Evolutionary conservation across 2,113 vertebrate species (phyloP), one percentile per base, ranked within the genome.

Genomic region (Callospermophilus lateralis): DNA sequence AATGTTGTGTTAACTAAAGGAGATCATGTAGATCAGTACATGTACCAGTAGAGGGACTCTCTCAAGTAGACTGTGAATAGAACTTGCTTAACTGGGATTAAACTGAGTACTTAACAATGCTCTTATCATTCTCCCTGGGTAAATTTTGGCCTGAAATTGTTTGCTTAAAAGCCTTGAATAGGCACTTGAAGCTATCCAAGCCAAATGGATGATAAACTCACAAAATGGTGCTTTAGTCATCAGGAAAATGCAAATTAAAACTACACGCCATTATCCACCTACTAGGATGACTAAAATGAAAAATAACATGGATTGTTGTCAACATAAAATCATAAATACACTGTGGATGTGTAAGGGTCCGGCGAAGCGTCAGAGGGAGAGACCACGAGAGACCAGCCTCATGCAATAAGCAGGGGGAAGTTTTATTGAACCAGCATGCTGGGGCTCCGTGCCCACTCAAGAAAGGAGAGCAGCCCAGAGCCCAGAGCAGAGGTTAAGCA

Each of bases 141-240:
- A 86, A 70, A 87, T 89, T 81, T 77, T 20, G 34, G 37, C n/a
- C 94, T 94, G 84, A 91, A 84, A 58, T 83, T 55, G 63, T 93
- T 97, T 89, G 90, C 72, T 89, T 73, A 79, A 94, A 93, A 89
- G 77, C 34, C 16, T 79, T 89, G 55, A 91, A 34, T 55, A 83
- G 84, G 77, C 51, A 72, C 55, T 45, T 87, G 79, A 89, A 55
- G 16, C 67, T 58, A 76, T n/a, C 61, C 51, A 73, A 63, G 70
- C 51, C 58, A 95, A 92, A 96, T 24, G 51, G 34, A 51, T 61
- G 70, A 79, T 93, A 94, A 93, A 37, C 63, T 86, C 42, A 17
- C 61, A 84, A 63, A 70, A 96, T 84, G n/a, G 51, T 84, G 12
- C 76, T 89, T 93, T 83, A 51, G 68, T 95, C 83, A 91, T 70